Evolutionary conservation across 2,113 vertebrate species (phyloP), one percentile per base, ranked within the genome.

Genomic region (Lathamus discolor): DNA sequence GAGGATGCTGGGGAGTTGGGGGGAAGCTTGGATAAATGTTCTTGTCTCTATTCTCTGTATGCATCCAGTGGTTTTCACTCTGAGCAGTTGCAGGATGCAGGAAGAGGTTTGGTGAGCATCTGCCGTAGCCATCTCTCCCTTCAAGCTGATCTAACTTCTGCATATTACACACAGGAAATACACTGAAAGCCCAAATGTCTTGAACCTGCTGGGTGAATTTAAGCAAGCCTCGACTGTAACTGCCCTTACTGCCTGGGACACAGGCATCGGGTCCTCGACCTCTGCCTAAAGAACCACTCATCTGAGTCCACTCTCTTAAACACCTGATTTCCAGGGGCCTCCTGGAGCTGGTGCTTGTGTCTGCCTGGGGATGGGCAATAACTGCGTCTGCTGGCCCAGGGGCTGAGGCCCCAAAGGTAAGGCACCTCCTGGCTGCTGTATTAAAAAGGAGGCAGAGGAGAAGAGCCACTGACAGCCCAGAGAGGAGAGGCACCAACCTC

Each of bases 241-340:
- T 62, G 83, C 33, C 10, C 17, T 37, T 35, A 52, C 19, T 54
- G 48, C 17, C 17, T 14, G 62, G 57, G 74, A 29, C 10, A 8
- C 2, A 2, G 44, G 18, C 19, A 17, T 0, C 1, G 37, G 44
- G 12, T 48, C 62, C 52, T 43, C 33, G 55, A 11, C 20, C 37
- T 28, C 49, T 77, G 79, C 63, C 57, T 24, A 24, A 29, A 70
- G 31, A 48, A 7, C 9, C 37, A 16, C 14, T 11, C 46, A 11
- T 0, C 13, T 6, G 28, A 52, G 43, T 20, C 57, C 41, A 23
- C 27, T 31, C 64, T 48, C 49, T 14, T 1, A 10, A 7, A 0
- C 24, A 44, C n/a, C 70, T 74, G 63, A 2, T 7, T 28, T 48
- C 57, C 31, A 20, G 15, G 27, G 57, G 10, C 6, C 35, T 35